These are phyloP conservation scores for Hemicordylus capensis DNA, from an alignment of 2,113 vertebrate genomes.

Conservation along the genomic window DNA sequence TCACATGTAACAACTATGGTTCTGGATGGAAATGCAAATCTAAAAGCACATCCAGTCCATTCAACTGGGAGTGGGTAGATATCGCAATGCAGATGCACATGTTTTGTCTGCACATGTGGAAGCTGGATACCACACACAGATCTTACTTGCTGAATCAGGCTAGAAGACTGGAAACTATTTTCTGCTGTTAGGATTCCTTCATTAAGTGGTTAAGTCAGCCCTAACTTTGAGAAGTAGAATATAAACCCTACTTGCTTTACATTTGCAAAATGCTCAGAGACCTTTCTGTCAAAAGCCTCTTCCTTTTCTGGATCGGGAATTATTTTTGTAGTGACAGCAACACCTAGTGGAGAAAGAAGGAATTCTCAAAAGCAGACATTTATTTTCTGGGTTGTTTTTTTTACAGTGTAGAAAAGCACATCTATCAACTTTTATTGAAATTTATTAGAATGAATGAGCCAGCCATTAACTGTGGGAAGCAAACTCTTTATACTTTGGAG, in stretches of 20 bases:
- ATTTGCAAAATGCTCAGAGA: no score
- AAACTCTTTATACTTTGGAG: neutral
- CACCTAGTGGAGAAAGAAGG: constrained; percentile 68
- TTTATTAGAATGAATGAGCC: neutral
- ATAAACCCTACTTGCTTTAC: neutral
- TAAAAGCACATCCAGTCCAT: neutral
- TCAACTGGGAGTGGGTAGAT: neutral
- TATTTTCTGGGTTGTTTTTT: neutral
- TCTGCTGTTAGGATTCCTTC: neutral
- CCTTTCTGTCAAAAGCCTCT: neutral
- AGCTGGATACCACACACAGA: neutral
- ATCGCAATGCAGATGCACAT: neutral
- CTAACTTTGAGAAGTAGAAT: neutral
- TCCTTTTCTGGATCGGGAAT: neutral
- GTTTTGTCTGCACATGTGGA: neutral
- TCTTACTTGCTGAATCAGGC: neutral
- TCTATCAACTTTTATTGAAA: neutral
- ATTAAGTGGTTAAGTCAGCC: neutral
- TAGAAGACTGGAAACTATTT: no score
- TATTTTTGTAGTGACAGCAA: constrained; percentile 57
- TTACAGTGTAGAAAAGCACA: neutral
- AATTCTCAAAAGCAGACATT: neutral
- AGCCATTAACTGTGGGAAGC: neutral
- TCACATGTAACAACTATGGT: neutral
- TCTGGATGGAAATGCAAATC: neutral